phyloP scores from a whole-genome alignment of 2,797 vertebrate genomes.

The Anguilla obscura region DNA sequence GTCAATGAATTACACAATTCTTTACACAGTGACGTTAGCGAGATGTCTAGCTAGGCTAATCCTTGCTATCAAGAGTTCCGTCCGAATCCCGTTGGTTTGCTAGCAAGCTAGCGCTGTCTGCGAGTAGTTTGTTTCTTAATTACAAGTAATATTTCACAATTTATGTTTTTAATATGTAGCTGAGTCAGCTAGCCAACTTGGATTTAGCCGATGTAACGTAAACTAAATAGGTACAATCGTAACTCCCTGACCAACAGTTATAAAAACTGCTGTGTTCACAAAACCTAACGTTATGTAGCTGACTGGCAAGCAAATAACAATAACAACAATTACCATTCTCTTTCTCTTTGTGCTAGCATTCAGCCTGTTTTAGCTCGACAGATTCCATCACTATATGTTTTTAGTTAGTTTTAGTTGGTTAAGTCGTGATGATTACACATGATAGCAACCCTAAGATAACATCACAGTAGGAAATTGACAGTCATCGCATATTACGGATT shows the following conservation, averaged over 20 bases:
- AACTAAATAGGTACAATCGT: neutral
- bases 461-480: neutral
- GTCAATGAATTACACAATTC: constrained; percentile 12
- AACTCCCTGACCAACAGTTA: neutral
- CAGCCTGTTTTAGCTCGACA: neutral
- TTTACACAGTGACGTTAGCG: neutral
- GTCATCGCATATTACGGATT: neutral
- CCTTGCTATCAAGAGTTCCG: neutral
- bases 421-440: neutral
- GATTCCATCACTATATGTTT: neutral
- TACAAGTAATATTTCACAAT: neutral
- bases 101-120: neutral
- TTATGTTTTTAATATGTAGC: neutral
- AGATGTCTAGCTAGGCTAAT: neutral
- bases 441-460: neutral
- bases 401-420: neutral
- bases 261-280: constrained; percentile 27
- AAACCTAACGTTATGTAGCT: neutral
- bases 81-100: neutral
- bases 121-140: constrained; percentile 31
- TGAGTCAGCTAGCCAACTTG: neutral
- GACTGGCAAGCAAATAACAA: neutral
- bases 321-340: neutral
- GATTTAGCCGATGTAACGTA: neutral
- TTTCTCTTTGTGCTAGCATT: neutral